These are phyloP conservation scores for Ctenopoma multispine DNA, from an alignment of 2,797 vertebrate species.

Conservation along the genomic window DNA sequence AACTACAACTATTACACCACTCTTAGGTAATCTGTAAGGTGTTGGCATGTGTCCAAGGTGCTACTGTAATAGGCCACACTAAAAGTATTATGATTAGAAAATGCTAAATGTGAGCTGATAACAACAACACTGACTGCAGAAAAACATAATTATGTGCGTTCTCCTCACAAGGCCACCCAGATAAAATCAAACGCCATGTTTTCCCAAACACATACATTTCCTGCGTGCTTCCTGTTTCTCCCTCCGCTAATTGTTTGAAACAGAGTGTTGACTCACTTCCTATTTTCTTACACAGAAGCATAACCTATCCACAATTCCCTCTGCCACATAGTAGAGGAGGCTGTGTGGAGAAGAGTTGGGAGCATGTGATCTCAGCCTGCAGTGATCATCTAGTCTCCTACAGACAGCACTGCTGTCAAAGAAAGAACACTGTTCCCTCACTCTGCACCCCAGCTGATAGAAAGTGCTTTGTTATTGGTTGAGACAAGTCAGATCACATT, in stretches of 20 bases:
- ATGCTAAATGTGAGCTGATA: slow-evolving; percentile 11
- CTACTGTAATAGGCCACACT: neutral
- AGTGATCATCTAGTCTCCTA: slow-evolving; percentile 40
- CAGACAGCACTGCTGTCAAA: slow-evolving; percentile 68
- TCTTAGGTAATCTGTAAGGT: slow-evolving; percentile 7
- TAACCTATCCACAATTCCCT: slow-evolving; percentile 61
- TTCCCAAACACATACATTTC: slow-evolving; percentile 72
- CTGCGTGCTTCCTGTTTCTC: slow-evolving; percentile 77
- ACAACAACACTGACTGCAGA: neutral
- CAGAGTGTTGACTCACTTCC: slow-evolving; percentile 73
- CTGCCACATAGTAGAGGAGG: neutral
- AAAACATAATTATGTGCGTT: slow-evolving; percentile 24
- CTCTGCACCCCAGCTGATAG: slow-evolving; percentile 63
- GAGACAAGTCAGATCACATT: slow-evolving; percentile 47
- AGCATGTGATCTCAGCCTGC: slow-evolving; percentile 45
- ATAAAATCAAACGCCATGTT: slow-evolving; percentile 50
- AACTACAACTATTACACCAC: slow-evolving; percentile 14
- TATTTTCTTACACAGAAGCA: slow-evolving; percentile 60
- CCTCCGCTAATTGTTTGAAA: slow-evolving; percentile 69
- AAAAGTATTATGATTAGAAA: neutral
- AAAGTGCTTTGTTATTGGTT: slow-evolving; percentile 70
- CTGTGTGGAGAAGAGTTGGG: slow-evolving; percentile 23
- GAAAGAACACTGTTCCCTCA: slow-evolving; percentile 68
- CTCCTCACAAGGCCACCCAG: slow-evolving; percentile 10
- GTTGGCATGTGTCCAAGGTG: neutral